A percentile compares a stretch with the other conserved stretches of the same genome.
Evolutionary conservation across 2,113 vertebrate genomes (phyloP).

Genomic region (Tyto alba): DNA sequence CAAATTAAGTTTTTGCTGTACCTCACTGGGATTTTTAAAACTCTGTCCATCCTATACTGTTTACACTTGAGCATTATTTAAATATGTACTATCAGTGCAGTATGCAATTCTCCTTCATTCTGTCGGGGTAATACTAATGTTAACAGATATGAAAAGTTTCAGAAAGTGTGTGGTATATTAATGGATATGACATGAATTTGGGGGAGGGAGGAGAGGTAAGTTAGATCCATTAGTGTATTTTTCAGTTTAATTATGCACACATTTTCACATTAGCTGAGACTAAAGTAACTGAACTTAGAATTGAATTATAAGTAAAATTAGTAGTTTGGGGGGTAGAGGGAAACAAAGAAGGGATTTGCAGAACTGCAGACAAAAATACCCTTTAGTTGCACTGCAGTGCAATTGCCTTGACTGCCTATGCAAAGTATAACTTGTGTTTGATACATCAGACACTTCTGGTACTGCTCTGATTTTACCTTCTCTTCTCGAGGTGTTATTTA

Average conservation of each 20-base stretch:
- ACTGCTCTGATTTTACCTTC: neutral
- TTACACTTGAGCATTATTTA: neutral
- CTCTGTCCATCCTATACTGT: slow-evolving; percentile 13
- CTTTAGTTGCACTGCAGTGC: neutral
- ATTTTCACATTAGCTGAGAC: neutral
- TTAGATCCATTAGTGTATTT: neutral
- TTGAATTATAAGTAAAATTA: neutral
- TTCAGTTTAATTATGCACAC: neutral
- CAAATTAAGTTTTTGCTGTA: neutral
- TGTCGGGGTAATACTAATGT: neutral
- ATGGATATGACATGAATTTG: neutral
- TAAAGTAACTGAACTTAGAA: neutral
- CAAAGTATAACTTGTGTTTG: neutral
- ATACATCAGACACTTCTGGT: neutral
- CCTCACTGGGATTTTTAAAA: neutral
- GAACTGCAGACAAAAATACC: neutral
- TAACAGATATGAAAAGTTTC: neutral
- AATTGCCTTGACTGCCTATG: neutral
- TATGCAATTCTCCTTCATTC: neutral
- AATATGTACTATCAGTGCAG: neutral
- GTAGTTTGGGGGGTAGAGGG: neutral
- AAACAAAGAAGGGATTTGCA: neutral
- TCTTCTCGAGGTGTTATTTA: neutral
- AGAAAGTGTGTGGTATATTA: neutral
- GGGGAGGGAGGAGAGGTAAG: neutral